A percentile compares a stretch with the other conserved stretches of the same genome.
Evolutionary conservation across 2,797 vertebrate genomes (phyloP).

Genomic region (Agapornis canus): DNA sequence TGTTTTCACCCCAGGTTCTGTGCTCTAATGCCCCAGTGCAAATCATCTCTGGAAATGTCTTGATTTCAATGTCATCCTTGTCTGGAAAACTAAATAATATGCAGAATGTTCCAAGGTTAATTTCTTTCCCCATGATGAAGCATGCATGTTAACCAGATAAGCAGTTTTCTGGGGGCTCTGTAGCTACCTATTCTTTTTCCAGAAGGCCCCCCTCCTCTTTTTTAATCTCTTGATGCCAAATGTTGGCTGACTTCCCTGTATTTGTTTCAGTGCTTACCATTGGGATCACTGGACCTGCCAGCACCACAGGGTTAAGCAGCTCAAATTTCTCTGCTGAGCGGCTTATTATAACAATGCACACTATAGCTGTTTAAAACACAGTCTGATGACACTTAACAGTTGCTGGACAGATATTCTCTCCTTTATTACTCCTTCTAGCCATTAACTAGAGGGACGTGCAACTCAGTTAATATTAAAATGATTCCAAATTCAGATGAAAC

Average conservation of each 20-base stretch:
- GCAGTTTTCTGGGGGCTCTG: constrained; percentile 49
- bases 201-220: constrained; percentile 25
- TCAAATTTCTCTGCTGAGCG: constrained; percentile 73
- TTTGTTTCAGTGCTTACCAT: constrained; percentile 73
- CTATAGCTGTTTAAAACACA: constrained; percentile 65
- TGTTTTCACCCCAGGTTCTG: background rate
- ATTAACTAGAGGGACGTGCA: constrained; percentile 3
- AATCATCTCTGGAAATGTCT: constrained; percentile 20
- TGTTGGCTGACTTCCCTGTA: constrained; percentile 72
- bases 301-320: constrained; percentile 74
- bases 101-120: constrained; percentile 51
- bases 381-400: constrained; percentile 63
- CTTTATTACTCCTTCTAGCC: constrained; percentile 29
- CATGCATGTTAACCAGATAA: constrained; percentile 65
- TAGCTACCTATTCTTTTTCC: constrained; percentile 56
- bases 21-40: background rate
- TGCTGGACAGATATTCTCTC: constrained; percentile 43
- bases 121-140: constrained; percentile 43
- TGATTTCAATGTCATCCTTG: constrained; percentile 42
- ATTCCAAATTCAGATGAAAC: background rate
- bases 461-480: background rate
- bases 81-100: constrained; percentile 33
- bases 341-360: constrained; percentile 68
- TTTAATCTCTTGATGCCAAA: constrained; percentile 73
- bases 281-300: constrained; percentile 71